A percentile compares a stretch with the other conserved stretches of the same genome.
phyloP scores from a whole-genome alignment of 2,113 vertebrate genomes.

The Hiodon tergisus region DNA sequence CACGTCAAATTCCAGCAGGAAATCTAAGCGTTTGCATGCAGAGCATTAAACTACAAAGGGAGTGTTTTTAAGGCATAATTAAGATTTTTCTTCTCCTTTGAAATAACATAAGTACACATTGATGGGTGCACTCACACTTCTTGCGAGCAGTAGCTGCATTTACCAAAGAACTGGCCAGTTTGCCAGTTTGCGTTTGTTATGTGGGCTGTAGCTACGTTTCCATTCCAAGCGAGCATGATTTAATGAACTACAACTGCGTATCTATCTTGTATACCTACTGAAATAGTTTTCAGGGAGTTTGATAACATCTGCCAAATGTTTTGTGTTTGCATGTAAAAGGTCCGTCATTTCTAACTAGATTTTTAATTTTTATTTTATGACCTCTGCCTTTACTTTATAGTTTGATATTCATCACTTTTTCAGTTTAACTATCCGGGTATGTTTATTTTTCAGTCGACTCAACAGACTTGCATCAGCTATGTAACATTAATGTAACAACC shows the following conservation, averaged over 20 bases:
- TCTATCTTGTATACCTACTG: too few relatives aligned
- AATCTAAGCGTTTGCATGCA: slow-evolving; percentile 1
- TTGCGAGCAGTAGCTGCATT: not conserved
- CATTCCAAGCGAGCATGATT: too few relatives aligned
- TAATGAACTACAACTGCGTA: not conserved
- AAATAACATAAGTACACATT: not conserved
- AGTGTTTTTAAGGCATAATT: not conserved
- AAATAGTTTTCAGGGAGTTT: too few relatives aligned
- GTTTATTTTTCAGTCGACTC: too few relatives aligned
- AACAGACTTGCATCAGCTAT: too few relatives aligned
- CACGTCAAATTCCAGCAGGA: not conserved
- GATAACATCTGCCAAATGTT: not conserved
- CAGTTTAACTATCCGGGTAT: too few relatives aligned
- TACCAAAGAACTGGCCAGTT: too few relatives aligned
- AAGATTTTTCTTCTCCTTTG: not conserved
- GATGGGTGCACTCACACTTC: not conserved
- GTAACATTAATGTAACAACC: too few relatives aligned
- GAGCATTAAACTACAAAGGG: slow-evolving; percentile 1
- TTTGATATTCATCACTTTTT: too few relatives aligned
- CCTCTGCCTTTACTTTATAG: too few relatives aligned
- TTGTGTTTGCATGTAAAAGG: not conserved
- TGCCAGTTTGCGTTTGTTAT: too few relatives aligned
- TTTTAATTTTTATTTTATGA: slow-evolving; percentile 3
- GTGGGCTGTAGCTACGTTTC: too few relatives aligned
- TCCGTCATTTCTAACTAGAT: not conserved